These are phyloP conservation scores for Eptesicus fuscus DNA, from an alignment of 2,113 vertebrate genomes.

Conservation along the genomic window DNA sequence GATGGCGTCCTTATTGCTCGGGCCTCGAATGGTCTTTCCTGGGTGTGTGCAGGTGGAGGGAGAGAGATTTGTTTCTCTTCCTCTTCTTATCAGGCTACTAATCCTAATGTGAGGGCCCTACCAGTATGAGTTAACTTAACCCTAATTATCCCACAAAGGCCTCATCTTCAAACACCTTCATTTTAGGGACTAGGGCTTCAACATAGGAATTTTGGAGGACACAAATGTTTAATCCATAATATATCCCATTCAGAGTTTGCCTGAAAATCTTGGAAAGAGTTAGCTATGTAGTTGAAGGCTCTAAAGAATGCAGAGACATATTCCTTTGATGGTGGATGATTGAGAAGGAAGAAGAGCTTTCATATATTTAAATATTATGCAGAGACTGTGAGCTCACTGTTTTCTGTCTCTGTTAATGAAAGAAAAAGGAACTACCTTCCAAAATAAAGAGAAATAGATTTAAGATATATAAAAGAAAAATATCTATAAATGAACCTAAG, in stretches of 20 bases:
- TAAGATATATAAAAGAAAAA: background rate
- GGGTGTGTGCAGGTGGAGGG: fast-evolving
- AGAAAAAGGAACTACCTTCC: background rate
- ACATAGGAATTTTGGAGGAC: background rate
- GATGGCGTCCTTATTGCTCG: background rate
- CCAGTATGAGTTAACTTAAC: background rate
- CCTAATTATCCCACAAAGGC: background rate
- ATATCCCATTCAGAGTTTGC: background rate
- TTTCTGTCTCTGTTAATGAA: background rate
- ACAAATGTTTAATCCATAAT: background rate
- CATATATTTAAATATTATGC: background rate
- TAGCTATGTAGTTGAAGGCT: background rate
- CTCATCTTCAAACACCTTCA: background rate
- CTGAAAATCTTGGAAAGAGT: background rate
- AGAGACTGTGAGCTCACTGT: background rate
- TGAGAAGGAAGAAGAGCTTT: background rate
- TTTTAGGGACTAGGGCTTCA: background rate
- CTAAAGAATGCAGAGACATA: background rate
- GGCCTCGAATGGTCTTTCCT: background rate
- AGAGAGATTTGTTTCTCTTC: background rate
- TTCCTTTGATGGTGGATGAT: background rate
- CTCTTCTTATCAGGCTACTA: background rate
- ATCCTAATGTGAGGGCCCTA: background rate
- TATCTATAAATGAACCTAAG: background rate
- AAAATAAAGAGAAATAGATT: background rate